A percentile compares a stretch with the other conserved stretches of the same genome.
Evolutionary conservation across 1,140 invertebrate genomes (phyloP).

Genomic region (Ceratina australensis): DNA sequence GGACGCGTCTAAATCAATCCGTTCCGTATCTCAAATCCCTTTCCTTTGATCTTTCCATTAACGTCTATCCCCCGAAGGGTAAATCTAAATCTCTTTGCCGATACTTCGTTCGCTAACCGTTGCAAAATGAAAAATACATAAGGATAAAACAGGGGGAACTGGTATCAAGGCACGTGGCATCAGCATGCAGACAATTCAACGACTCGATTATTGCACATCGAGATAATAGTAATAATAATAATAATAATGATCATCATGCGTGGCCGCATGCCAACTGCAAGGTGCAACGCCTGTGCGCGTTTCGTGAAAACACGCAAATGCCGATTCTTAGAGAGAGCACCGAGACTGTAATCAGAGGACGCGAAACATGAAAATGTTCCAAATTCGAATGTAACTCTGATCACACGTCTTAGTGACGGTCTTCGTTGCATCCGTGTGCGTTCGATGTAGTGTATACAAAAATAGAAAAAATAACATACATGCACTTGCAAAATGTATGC

Average conservation of each 20-base stretch:
- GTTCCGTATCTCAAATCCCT: not conserved
- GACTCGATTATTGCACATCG: slow-evolving; percentile 50
- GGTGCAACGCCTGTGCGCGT: slow-evolving; percentile 30
- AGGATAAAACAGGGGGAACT: slow-evolving; percentile 11
- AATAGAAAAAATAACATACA: slow-evolving; percentile 2
- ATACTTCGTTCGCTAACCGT: slow-evolving; percentile 27
- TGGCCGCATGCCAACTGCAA: slow-evolving; percentile 69
- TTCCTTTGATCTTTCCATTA: not conserved
- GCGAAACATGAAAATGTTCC: not conserved
- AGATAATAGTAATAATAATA: slow-evolving; percentile 43
- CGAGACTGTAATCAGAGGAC: slow-evolving; percentile 38
- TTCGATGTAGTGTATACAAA: not conserved
- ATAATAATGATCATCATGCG: slow-evolving; percentile 68
- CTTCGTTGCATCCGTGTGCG: not conserved
- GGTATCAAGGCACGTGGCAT: slow-evolving; percentile 41
- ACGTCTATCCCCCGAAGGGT: no score
- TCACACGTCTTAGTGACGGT: not conserved
- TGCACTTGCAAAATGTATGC: slow-evolving; percentile 24
- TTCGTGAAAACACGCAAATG: slow-evolving; percentile 38
- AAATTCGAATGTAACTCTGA: not conserved
- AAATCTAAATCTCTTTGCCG: slow-evolving; percentile 8
- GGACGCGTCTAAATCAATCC: not conserved
- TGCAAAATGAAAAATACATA: slow-evolving; percentile 24
- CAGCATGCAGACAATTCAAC: slow-evolving; percentile 58
- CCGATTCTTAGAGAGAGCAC: not conserved